Base-by-base conservation (phyloP, 1,140 invertebrate genomes). In the Probaryconus sp. region DNA sequence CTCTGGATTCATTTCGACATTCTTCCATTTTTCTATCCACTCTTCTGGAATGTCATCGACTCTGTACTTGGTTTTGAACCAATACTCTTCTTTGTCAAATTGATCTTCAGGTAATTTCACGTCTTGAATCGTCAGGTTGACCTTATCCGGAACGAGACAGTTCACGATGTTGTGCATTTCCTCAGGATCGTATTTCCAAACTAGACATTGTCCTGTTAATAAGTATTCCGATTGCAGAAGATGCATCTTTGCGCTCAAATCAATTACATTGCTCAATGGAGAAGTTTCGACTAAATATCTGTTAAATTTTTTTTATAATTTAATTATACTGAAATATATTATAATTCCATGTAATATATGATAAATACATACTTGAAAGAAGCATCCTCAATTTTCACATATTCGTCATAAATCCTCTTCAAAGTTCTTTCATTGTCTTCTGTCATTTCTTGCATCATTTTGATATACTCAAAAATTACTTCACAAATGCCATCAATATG, bases 241-340 rank as follows among this genome's bases (percentile, higher is more conserved):
- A 37, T 96, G 95, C 92, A 96, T 95, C 50, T 91, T 92, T 81
- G 95, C 91, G 20, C 90, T 90, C 6, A 97, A 69, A 13, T 90
- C 87, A 87, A 95, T 92, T 0, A 96, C 95, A 79, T 95, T 92
- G 4, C n/a, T n/a, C n/a, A n/a, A n/a, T n/a, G n/a, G n/a, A n/a
- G n/a, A n/a, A n/a, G n/a, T n/a, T n/a, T n/a, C n/a, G n/a, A n/a
- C n/a, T n/a, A n/a, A n/a, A n/a, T n/a, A n/a, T n/a, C n/a, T n/a
- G n/a, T n/a, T n/a, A n/a, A n/a, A n/a, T n/a, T n/a, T n/a, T n/a
- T n/a, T n/a, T n/a, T n/a, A n/a, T n/a, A 30, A n/a, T n/a, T n/a
- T n/a, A n/a, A n/a, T n/a, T n/a, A n/a, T n/a, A n/a, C n/a, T n/a
- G n/a, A n/a, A n/a, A n/a, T n/a, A n/a, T n/a, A n/a, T n/a, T n/a